phyloP scores from a whole-genome alignment of 2,113 vertebrate species.

The Corythaeola cristata region DNA sequence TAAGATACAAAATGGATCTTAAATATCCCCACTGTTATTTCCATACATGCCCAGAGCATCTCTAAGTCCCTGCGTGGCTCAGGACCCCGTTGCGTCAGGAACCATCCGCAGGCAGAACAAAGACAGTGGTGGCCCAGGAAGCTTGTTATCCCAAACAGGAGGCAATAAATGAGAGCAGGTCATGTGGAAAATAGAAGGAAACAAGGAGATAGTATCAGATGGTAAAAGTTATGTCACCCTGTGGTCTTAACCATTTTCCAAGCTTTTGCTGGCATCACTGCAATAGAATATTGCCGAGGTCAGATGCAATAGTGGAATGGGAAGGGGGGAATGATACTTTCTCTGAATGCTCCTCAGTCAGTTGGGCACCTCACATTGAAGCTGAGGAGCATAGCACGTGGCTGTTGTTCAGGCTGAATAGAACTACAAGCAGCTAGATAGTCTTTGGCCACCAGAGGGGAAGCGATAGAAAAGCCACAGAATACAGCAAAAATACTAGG shows the following conservation, averaged over 20 bases:
- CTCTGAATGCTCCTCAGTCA: not conserved
- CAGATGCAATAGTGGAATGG: not conserved
- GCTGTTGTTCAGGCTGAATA: not conserved
- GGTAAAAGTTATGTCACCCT: not conserved
- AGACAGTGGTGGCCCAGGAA: not conserved
- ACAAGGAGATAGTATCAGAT: not conserved
- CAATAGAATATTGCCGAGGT: not conserved
- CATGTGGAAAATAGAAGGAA: not conserved
- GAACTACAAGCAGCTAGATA: not conserved
- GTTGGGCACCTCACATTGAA: not conserved
- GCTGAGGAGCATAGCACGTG: not conserved
- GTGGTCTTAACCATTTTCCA: not conserved
- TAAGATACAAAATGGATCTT: not conserved
- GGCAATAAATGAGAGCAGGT: not conserved
- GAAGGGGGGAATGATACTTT: not conserved
- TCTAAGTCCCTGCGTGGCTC: rapidly evolving
- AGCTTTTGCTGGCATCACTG: not conserved
- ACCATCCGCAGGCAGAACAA: rapidly evolving
- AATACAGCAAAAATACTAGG: not conserved
- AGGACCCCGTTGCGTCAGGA: not conserved
- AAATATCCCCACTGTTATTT: not conserved
- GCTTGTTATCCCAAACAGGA: not conserved
- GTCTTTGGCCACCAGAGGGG: not conserved
- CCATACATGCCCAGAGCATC: not conserved
- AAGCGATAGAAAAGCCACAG: not conserved